These are phyloP conservation scores for Oostethus manadensis DNA, from an alignment of 2,113 vertebrate species.

Conservation along the genomic window DNA sequence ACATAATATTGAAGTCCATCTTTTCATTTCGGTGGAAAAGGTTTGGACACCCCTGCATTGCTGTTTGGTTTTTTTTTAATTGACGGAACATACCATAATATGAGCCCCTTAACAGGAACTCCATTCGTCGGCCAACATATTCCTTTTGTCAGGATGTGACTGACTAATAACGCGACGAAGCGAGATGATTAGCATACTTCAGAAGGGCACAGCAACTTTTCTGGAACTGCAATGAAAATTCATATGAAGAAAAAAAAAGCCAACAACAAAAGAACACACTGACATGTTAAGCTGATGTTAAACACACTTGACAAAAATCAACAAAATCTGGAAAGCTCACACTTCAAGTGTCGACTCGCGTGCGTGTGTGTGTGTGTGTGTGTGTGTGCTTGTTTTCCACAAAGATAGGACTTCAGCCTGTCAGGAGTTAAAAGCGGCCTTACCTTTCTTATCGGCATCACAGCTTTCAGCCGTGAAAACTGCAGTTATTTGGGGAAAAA, in stretches of 20 bases:
- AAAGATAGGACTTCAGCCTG: conserved; percentile 60
- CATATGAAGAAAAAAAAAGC: background rate
- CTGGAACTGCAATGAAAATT: background rate
- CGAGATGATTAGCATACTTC: background rate
- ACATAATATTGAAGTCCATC: too few species aligned
- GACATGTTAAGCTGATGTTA: conserved; percentile 20
- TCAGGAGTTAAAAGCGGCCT: conserved; percentile 68
- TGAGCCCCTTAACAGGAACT: too few species aligned
- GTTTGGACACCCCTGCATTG: too few species aligned
- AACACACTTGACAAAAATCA: conserved; percentile 15
- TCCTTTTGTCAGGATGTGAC: background rate
- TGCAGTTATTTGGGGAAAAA: conserved; percentile 55
- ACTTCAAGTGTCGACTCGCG: conserved; percentile 19
- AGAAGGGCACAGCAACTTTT: background rate
- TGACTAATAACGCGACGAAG: background rate
- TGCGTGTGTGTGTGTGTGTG: conserved; percentile 10
- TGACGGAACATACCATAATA: too few species aligned
- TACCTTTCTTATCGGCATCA: conserved; percentile 73
- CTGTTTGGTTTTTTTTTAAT: too few species aligned
- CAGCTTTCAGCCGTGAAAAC: conserved; percentile 69
- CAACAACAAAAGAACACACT: conserved; percentile 29
- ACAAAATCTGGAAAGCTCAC: conserved; percentile 18
- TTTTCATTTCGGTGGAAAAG: too few species aligned
- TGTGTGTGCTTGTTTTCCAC: conserved; percentile 14
- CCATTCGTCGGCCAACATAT: too few species aligned